Base-by-base conservation (phyloP, 2,797 vertebrate genomes). In the Pseudochromis fuscus region DNA sequence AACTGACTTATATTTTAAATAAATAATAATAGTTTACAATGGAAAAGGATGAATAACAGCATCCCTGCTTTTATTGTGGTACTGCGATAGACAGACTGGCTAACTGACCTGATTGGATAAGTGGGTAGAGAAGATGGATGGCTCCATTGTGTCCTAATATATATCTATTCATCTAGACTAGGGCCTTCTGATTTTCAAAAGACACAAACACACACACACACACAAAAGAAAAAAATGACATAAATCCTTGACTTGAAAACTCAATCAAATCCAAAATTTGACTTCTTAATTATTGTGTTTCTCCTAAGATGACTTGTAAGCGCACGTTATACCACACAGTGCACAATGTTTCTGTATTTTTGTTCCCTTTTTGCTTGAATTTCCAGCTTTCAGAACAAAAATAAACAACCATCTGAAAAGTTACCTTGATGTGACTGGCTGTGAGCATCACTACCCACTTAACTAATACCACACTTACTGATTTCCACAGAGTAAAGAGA, bases 401-500 rank as follows among this genome's bases (percentile, higher is more conserved):
- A 63, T 44, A 42, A 80, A 58, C 51, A 71, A 49, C 44, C 24
- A 72, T 82, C n/a, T 85, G 35, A 80, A 72, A 81, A 60, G 25
- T 40, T 79, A 82, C 53, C 60, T 62, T 88, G 79, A 85, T 71
- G 79, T 88, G 63, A 52, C 48, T 72, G 65, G 35, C 56, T 72
- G 68, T 79, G 50, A 79, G 57, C 52, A 72, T 84, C 55, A 81
- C 74, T 19, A 64, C 38, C 63, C 56, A 70, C 57, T 67, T 45
- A 52, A 53, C 33, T 45, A 48, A 71, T 51, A 60, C 31, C 42
- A 59, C 68, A 85, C 76, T 85, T 87, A 66, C 62, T 68, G 72
- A 72, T 51, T 79, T 67, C 86, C 83, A 82, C 72, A 74, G 53
- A 45, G 12, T 72, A 81, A 84, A 84, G 60, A 82, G 30, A 69